Evolutionary conservation across 1,140 invertebrate genomes (phyloP), one percentile per base, ranked within the genome.

Genomic region (Caenorhabditis remanei): DNA sequence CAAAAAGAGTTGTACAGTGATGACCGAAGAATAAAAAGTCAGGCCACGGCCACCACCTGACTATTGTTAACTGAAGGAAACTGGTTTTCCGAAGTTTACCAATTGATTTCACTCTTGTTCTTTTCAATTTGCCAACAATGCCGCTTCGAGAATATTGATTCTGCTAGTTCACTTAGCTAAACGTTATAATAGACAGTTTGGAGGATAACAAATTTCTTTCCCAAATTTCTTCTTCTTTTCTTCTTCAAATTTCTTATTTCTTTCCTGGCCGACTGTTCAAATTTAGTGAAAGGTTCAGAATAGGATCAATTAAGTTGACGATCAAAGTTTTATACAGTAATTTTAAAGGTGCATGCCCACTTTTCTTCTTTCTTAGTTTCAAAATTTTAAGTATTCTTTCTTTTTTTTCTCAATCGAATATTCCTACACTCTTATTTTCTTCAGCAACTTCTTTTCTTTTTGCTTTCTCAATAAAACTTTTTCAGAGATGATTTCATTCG

Each of bases 401-500:
- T 61, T 21, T 61, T n/a, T 8, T 16, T n/a, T 16, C 21, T 61
- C 4, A 5, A n/a, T n/a, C n/a, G n/a, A n/a, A n/a, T n/a, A n/a
- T n/a, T 24, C 56, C 9, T 53, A 0, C 50, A 53, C 0, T 0
- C 16, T 6, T 11, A n/a, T 58, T 21, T 1, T n/a, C 19, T 58
- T 1, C 50, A 1, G 50, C 50, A 53, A 53, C 50, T 53, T 13
- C 50, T 53, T 53, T 1, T 16, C n/a, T 53, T 53, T 53, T 53
- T 53, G 0, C 9, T 53, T 53, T 53, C 1, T 53, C 50, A 53
- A 53, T n/a, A 58, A 58, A n/a, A 9, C 5, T 19, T 50, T 50
- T 79, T 50, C 46, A 79, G 71, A 53, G 2, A 79, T 79, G 71
- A 79, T 79, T 24, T 79, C 71, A 24, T 79, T 79, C 46, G 71